Conservation (phyloP, 2,797 vertebrate genomes). For the Atherinosoma microstoma region DNA sequence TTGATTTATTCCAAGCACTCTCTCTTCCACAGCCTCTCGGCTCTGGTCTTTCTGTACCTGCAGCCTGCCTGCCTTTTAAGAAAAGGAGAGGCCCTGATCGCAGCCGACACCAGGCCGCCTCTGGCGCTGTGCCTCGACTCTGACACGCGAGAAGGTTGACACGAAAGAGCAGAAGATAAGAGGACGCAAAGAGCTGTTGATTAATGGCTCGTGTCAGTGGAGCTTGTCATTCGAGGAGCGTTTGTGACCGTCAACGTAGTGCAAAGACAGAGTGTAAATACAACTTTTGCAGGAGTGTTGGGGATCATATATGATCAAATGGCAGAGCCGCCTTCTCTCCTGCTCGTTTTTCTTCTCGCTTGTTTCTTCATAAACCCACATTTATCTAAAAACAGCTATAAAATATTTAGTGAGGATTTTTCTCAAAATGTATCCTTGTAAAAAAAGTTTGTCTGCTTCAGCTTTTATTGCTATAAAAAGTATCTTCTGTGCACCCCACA, state of each 20-base stretch:
- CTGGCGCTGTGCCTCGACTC: not conserved
- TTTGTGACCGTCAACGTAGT: conserved; percentile 9
- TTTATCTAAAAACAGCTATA: not conserved
- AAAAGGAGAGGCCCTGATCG: conserved; percentile 17
- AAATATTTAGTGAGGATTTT: too few relatives aligned
- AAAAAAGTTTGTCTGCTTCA: not conserved
- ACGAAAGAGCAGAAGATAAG: conserved; percentile 35
- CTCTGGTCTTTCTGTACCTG: conserved; percentile 16
- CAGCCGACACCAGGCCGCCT: conserved; percentile 2
- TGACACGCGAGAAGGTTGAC: conserved; percentile 23
- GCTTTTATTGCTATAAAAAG: not conserved
- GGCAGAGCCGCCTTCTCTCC: not conserved
- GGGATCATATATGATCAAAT: conserved; percentile 31
- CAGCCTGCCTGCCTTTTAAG: conserved; percentile 15
- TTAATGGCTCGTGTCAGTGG: conserved; percentile 44
- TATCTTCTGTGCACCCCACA: not conserved
- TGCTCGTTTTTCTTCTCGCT: not conserved
- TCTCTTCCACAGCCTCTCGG: not conserved
- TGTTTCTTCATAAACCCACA: not conserved
- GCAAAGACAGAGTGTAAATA: conserved; percentile 36
- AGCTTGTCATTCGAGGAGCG: conserved; percentile 26
- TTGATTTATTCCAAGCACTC: conserved; percentile 11
- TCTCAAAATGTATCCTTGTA: not conserved
- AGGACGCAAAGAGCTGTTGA: conserved; percentile 35
- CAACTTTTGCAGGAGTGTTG: conserved; percentile 14